Evolutionary conservation across 92 coral and sea anemone genomes (phyloP).

Genomic region (Metridium senile): DNA sequence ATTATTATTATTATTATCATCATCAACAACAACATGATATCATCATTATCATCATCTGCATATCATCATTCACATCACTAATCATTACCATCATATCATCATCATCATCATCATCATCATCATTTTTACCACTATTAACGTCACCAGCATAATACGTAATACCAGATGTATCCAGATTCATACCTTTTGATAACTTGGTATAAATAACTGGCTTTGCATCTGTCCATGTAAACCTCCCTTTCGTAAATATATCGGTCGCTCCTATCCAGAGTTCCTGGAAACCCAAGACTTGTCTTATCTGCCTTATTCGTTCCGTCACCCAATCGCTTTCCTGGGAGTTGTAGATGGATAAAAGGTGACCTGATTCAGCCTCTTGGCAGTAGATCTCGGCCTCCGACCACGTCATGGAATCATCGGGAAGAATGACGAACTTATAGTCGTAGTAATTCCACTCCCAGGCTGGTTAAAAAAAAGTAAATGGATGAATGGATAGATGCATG

Average conservation of each 20-base stretch:
- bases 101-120: neutral
- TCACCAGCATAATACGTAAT: neutral
- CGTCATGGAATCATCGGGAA: slow-evolving; percentile 57
- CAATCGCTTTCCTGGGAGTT: slow-evolving; percentile 61
- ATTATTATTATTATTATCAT: neutral
- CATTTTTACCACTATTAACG: neutral
- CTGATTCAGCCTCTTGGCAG: slow-evolving; percentile 70
- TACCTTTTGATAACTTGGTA: slow-evolving; percentile 46
- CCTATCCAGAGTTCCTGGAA: slow-evolving; percentile 77
- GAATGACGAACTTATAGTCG: slow-evolving; percentile 73
- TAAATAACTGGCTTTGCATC: slow-evolving; percentile 53
- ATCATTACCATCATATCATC: neutral
- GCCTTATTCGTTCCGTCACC: slow-evolving; percentile 60
- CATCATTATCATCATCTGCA: neutral
- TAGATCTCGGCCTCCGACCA: slow-evolving; percentile 88
- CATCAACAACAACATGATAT: too few species aligned
- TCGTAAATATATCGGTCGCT: slow-evolving; percentile 65
- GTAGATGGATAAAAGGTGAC: slow-evolving; percentile 58
- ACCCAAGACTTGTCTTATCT: slow-evolving; percentile 61
- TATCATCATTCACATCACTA: neutral
- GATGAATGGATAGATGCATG: neutral
- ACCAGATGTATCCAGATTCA: neutral
- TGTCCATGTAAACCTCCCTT: slow-evolving; percentile 63
- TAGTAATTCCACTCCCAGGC: slow-evolving; percentile 73
- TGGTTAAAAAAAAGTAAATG: neutral